Percentiles rank a stretch among this genome's conserved stretches.
Evolutionary conservation across 30 jellyfish, hydroid and myxozoan genomes (phyloP).

Genomic region (Turritopsis rubra): DNA sequence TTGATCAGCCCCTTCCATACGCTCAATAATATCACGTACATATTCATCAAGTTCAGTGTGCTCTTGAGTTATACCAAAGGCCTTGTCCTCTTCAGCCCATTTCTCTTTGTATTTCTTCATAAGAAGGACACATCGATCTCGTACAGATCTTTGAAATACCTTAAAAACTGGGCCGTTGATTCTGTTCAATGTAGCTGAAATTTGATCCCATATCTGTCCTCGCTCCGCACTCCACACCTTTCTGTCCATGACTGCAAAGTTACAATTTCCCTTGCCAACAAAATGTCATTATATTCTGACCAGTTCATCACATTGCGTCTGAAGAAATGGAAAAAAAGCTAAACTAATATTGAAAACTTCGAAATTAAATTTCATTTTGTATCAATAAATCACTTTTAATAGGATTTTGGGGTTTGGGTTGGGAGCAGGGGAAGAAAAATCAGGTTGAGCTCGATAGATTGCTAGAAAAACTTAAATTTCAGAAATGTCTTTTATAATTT

Average conservation of each 20-base stretch:
- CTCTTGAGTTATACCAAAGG: no score
- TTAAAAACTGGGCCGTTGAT: background rate
- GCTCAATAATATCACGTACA: no score
- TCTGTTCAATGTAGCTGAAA: background rate
- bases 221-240: background rate
- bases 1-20: no score
- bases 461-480: background rate
- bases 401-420: background rate
- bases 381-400: no score
- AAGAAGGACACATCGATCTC: background rate
- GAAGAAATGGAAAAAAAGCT: no score
- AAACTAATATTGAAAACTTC: background rate
- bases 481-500: background rate
- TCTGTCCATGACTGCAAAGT: background rate
- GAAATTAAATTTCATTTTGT: background rate
- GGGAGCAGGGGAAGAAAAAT: background rate
- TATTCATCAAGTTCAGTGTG: no score
- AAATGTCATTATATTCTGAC: background rate
- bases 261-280: background rate
- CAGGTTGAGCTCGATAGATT: background rate
- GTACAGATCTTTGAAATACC: background rate
- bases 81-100: no score
- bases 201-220: background rate
- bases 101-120: background rate
- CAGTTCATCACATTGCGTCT: background rate